phyloP scores from a whole-genome alignment of 2,797 vertebrate species.

The Epinephelus awoara region DNA sequence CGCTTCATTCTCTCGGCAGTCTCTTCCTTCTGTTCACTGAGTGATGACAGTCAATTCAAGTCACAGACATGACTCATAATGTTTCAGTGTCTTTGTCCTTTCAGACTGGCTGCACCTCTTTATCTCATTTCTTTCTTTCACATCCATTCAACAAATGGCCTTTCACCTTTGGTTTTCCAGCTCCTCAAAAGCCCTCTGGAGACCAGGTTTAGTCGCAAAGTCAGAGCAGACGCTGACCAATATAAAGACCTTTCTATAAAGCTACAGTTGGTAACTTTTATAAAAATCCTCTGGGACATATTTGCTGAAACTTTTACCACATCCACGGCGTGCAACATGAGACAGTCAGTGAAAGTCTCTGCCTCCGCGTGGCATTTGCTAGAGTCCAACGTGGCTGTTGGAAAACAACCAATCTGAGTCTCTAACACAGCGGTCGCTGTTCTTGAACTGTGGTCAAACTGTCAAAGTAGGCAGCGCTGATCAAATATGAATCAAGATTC shows the following conservation, averaged over 20 bases:
- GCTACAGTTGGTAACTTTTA: no score
- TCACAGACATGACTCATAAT: conserved; percentile 13
- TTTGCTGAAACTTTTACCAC: no score
- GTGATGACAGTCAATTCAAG: conserved; percentile 28
- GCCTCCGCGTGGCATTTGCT: no score
- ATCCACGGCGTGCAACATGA: no score
- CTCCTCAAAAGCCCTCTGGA: conserved; percentile 44
- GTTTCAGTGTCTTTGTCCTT: conserved; percentile 21
- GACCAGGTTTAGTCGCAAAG: conserved; percentile 33
- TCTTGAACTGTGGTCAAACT: no score
- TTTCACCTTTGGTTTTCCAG: conserved; percentile 44
- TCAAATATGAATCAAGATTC: no score
- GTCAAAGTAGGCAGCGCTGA: no score
- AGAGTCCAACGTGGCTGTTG: no score
- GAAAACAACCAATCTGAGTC: no score
- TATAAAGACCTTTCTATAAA: conserved; percentile 14
- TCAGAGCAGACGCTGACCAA: conserved; percentile 55
- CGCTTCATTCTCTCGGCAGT: conserved; percentile 1
- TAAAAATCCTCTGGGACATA: no score
- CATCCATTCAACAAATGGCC: conserved; percentile 16
- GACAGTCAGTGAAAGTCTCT: no score
- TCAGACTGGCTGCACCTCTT: conserved; percentile 22
- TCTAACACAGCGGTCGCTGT: no score
- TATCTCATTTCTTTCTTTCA: conserved; percentile 39
- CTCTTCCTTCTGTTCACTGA: conserved; percentile 19